Conservation (phyloP, 2,797 vertebrate genomes). For the Lacerta bilineata region DNA sequence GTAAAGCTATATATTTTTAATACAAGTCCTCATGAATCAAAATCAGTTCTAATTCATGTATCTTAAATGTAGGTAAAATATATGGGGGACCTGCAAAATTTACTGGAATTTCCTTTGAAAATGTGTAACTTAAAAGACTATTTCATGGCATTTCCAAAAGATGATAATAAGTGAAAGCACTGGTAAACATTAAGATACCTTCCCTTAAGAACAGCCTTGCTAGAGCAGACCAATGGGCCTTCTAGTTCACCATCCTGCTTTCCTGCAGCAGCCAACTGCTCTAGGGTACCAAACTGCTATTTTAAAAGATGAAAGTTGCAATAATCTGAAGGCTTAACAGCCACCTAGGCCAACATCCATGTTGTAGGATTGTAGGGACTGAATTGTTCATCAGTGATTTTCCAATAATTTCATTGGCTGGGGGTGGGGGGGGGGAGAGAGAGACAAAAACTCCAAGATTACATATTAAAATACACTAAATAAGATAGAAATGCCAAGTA, state of each 20-base stretch:
- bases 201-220: neutral
- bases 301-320: neutral
- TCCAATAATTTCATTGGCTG: no score
- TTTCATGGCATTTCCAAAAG: neutral
- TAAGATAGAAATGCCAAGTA: neutral
- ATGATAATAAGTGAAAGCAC: neutral
- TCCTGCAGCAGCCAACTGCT: neutral
- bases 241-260: neutral
- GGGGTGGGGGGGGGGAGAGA: no score
- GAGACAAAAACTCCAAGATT: no score
- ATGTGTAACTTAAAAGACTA: neutral
- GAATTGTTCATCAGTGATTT: neutral
- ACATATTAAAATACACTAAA: neutral
- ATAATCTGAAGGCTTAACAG: neutral
- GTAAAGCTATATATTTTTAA: neutral
- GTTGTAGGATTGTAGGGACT: neutral
- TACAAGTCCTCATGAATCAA: neutral
- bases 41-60: constrained; percentile 2
- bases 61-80: neutral
- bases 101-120: constrained; percentile 4
- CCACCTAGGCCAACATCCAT: neutral
- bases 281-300: neutral
- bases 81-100: neutral
- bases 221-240: neutral
- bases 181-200: neutral